Base-by-base conservation (phyloP, 2,113 vertebrate genomes). In the Cinclus mexicanus region DNA sequence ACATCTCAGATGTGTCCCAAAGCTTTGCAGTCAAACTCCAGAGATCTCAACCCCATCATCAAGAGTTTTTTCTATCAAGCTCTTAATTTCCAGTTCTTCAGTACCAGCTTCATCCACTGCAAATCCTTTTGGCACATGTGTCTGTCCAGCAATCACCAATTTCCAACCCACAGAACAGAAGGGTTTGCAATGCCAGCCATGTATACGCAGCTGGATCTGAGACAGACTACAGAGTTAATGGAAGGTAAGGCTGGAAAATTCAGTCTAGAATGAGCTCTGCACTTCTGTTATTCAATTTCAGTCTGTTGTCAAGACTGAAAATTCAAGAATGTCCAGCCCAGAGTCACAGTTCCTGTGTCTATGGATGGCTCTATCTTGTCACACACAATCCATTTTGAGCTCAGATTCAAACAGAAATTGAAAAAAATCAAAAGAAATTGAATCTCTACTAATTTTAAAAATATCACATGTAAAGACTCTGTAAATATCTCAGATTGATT, bases 311-410 rank as follows among this genome's bases (percentile, higher is more conserved):
- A 42, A 64, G 33, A 53, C 9, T 52, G 50, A 52, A 52, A 64
- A 24, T 22, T 77, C 10, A 52, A 44, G 12, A 47, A 14, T 2
- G 2, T 7, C 9, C 46, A 86, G 35, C 31, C 23, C 52, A 4
- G 1, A 22, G 53, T 29, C 31, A 37, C 2, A 0, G 15, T 59
- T 35, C 14, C 33, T 14, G 14, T 19, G 9, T 6, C 55, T 33
- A 1, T 13, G 29, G 59, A 74, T 65, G 29, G 39, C 24, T 78
- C 33, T 17, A 0, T 39, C 60, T 18, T 87, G 33, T 63, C 42
- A 55, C 52, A 41, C 4, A 63, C 4, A 26, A 56, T 6, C 10
- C 16, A 18, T 33, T 77, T 28, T 33, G 14, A 89, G 13, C 17
- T 74, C 57, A 75, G 20, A 82, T 89, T 10, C 0, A 29, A 21